A percentile compares a stretch with the other conserved stretches of the same genome.
These are phyloP conservation scores for Globodera ellingtonae DNA, from an alignment of 1,140 invertebrate species.

Conservation along the genomic window DNA sequence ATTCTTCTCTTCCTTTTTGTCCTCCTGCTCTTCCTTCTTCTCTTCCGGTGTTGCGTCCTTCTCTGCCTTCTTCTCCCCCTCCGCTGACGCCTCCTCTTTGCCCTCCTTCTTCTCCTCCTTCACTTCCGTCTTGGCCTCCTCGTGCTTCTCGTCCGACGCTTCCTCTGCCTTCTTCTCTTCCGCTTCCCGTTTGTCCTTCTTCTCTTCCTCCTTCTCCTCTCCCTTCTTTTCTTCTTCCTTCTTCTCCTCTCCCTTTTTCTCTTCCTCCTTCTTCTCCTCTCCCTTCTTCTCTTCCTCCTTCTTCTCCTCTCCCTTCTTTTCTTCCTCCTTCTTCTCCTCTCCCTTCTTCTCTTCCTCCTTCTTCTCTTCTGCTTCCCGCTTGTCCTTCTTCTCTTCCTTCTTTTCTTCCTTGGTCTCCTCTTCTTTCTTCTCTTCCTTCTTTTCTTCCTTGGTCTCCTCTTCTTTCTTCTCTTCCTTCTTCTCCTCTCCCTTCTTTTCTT, in stretches of 20 bases:
- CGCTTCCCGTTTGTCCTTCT: conserved; percentile 1
- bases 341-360: not conserved
- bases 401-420: not conserved
- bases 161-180: not conserved
- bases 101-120: conserved; percentile 24
- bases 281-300: not conserved
- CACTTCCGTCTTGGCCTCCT: not conserved
- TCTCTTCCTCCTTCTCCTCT: conserved; percentile 1
- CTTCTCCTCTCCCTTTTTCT: not conserved
- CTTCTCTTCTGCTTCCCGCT: too few species aligned
- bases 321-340: conserved; percentile 3
- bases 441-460: not conserved
- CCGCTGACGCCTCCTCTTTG: conserved; percentile 4
- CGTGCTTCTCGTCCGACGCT: conserved; percentile 12
- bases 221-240: conserved; percentile 20
- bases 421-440: not conserved
- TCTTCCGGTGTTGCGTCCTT: conserved; percentile 8
- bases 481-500: not conserved
- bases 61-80: conserved; percentile 6
- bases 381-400: not conserved
- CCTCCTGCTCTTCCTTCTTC: not conserved
- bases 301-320: not conserved
- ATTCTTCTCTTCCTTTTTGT: not conserved
- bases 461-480: not conserved
- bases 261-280: not conserved